These are phyloP conservation scores for Dioctria rufipes DNA, from an alignment of 2,888 invertebrate species.

Conservation along the genomic window DNA sequence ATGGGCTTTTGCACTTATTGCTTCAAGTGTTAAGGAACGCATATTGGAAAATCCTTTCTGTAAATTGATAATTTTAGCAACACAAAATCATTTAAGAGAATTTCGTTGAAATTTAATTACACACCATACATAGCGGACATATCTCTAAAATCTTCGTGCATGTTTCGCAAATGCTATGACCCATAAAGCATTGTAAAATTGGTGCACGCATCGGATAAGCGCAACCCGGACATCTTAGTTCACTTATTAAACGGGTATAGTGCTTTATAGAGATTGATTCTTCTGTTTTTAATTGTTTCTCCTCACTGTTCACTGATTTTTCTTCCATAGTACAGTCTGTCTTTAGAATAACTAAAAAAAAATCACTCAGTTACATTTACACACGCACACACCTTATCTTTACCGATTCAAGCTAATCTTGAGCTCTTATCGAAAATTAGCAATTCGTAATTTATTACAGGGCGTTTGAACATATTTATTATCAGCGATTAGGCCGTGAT, in stretches of 20 bases:
- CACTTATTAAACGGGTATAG: conserved; percentile 69
- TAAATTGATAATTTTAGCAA: neutral
- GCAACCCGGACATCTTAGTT: conserved; percentile 70
- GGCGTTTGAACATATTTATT: too few species aligned
- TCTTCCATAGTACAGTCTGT: conserved; percentile 18
- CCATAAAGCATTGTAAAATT: conserved; percentile 67
- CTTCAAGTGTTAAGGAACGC: conserved; percentile 75
- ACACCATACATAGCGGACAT: conserved; percentile 70
- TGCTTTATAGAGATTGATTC: conserved; percentile 64
- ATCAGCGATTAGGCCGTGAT: too few species aligned
- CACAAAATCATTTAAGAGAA: neutral
- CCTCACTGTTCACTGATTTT: neutral
- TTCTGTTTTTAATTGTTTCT: neutral
- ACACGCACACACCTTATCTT: too few species aligned
- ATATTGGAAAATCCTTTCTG: conserved; percentile 75
- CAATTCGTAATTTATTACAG: too few species aligned
- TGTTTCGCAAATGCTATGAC: conserved; percentile 69
- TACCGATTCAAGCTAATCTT: too few species aligned
- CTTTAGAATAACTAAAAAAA: neutral
- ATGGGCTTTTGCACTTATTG: conserved; percentile 75
- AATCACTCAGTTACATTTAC: too few species aligned
- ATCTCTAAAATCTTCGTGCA: conserved; percentile 67
- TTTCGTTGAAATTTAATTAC: conserved; percentile 54
- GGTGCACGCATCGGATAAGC: conserved; percentile 69
- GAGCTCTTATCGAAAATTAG: too few species aligned